Evolutionary conservation across 92 coral and sea anemone genomes (phyloP).

Genomic region (Phenganax marumi): DNA sequence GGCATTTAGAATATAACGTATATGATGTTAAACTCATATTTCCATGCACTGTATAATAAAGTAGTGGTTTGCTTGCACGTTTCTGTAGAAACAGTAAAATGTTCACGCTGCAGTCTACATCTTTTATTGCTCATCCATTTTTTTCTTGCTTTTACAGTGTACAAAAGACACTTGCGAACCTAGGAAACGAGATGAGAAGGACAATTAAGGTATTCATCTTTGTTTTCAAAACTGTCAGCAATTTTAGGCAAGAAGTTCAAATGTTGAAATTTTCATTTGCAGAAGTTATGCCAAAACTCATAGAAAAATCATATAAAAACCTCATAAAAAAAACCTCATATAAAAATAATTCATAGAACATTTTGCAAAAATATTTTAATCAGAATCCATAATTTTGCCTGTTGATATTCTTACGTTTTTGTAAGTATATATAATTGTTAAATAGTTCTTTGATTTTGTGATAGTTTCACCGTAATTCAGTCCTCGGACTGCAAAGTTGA

Average conservation of each 20-base stretch:
- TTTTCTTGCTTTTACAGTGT: not conserved
- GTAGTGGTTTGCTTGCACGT: not conserved
- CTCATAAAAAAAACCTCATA: too few relatives aligned
- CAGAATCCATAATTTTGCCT: too few relatives aligned
- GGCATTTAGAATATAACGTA: not conserved
- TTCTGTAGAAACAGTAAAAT: not conserved
- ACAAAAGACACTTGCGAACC: not conserved
- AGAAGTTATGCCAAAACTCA: too few relatives aligned
- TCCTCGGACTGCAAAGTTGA: too few relatives aligned
- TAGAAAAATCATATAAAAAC: too few relatives aligned
- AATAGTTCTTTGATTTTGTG: not conserved
- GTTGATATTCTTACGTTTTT: not conserved
- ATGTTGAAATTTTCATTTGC: too few relatives aligned
- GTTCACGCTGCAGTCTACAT: not conserved
- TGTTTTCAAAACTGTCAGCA: not conserved
- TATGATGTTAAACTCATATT: too few relatives aligned
- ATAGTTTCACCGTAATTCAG: too few relatives aligned
- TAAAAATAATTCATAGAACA: too few relatives aligned
- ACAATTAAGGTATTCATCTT: slow-evolving; percentile 14
- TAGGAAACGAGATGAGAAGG: slow-evolving; percentile 30
- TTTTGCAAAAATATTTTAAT: too few relatives aligned
- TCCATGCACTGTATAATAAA: not conserved
- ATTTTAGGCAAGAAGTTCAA: too few relatives aligned
- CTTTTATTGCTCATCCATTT: not conserved
- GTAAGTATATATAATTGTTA: not conserved